These are phyloP conservation scores for Arrhopalites spinosus DNA, from an alignment of 2,888 invertebrate genomes.

Conservation along the genomic window DNA sequence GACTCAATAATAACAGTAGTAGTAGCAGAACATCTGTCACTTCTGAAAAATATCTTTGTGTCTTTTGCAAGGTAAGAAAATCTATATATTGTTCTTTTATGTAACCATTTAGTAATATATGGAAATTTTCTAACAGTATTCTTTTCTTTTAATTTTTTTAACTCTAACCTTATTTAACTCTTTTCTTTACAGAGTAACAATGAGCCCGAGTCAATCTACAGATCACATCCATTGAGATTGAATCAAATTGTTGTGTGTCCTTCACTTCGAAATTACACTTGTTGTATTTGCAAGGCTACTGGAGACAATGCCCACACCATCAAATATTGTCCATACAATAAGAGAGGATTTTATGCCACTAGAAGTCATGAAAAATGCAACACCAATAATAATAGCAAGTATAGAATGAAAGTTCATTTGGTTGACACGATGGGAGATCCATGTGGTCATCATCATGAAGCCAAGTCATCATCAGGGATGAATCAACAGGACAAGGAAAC, in stretches of 20 bases:
- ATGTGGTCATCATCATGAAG: slow-evolving; percentile 1
- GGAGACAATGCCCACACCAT: slow-evolving; percentile 77
- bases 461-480: neutral
- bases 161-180: too few relatives aligned
- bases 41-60: slow-evolving; percentile 39
- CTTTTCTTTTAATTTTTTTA: too few relatives aligned
- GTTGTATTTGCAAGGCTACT: slow-evolving; percentile 70
- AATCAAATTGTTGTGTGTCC: slow-evolving; percentile 49
- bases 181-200: slow-evolving; percentile 44
- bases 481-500: neutral
- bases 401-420: slow-evolving; percentile 27
- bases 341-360: slow-evolving; percentile 48
- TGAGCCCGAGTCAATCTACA: slow-evolving; percentile 43
- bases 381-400: slow-evolving; percentile 22
- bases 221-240: slow-evolving; percentile 47
- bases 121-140: too few relatives aligned
- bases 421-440: slow-evolving; percentile 2
- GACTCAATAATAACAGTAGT: neutral
- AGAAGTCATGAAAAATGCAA: slow-evolving; percentile 30
- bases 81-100: too few relatives aligned
- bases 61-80: slow-evolving; percentile 47
- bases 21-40: neutral
- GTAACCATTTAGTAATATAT: too few relatives aligned
- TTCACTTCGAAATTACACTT: slow-evolving; percentile 65
- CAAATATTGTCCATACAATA: slow-evolving; percentile 71